These are phyloP conservation scores for Trissoscelio sp. DNA, from an alignment of 2,888 invertebrate genomes.

Conservation along the genomic window DNA sequence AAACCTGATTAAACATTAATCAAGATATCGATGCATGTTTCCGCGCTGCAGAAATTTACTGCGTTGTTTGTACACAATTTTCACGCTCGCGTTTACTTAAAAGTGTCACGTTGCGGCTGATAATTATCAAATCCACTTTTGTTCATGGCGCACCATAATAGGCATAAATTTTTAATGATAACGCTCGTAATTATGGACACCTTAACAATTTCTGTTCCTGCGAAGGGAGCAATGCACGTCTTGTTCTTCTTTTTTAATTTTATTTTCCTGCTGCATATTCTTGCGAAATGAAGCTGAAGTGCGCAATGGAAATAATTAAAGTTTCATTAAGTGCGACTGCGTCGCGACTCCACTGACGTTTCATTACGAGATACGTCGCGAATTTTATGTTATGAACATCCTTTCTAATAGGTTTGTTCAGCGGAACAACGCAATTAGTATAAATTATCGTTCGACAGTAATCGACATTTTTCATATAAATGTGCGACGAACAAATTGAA, in stretches of 20 bases:
- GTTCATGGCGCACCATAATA: slow-evolving; percentile 7
- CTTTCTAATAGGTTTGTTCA: slow-evolving; percentile 10
- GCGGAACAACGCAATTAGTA: slow-evolving; percentile 22
- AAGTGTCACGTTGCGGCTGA: background rate
- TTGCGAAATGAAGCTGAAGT: slow-evolving; percentile 33
- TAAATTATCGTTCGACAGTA: slow-evolving; percentile 16
- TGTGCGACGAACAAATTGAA: background rate
- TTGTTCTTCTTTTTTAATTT: background rate
- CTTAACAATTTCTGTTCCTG: background rate
- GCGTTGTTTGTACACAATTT: no score
- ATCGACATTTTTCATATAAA: slow-evolving; percentile 10
- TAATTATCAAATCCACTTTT: slow-evolving; percentile 27
- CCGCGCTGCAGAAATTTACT: no score
- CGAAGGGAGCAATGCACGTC: background rate
- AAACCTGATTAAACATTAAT: no score
- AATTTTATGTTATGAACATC: slow-evolving; percentile 32
- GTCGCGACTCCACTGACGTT: slow-evolving; percentile 26
- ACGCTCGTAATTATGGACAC: slow-evolving; percentile 18
- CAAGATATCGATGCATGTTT: no score
- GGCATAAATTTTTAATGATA: slow-evolving; percentile 38
- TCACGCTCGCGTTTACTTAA: background rate
- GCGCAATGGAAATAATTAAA: slow-evolving; percentile 54
- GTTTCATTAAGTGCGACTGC: slow-evolving; percentile 47
- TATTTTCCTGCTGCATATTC: slow-evolving; percentile 2
- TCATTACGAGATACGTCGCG: slow-evolving; percentile 32